A percentile compares a stretch with the other conserved stretches of the same genome.
Evolutionary conservation across 2,888 invertebrate species (phyloP).

Genomic region (Netelia melanura): DNA sequence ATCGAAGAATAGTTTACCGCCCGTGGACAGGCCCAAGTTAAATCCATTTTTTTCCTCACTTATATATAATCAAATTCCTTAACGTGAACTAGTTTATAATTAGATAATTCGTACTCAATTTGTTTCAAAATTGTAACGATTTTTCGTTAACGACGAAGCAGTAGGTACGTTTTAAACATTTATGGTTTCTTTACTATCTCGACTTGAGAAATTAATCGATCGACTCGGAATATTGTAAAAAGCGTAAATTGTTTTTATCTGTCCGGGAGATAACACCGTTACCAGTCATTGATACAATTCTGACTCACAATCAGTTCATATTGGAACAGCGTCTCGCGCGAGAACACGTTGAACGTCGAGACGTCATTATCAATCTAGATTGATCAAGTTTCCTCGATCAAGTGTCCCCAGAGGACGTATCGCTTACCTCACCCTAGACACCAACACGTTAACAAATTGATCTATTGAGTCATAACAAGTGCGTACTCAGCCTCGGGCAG

Average conservation of each 20-base stretch:
- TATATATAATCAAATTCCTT: not conserved
- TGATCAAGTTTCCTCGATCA: slow-evolving; percentile 58
- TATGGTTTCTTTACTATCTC: too few relatives aligned
- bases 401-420: slow-evolving; percentile 63
- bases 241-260: too few relatives aligned
- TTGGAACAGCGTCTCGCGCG: not conserved
- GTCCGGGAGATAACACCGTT: too few relatives aligned
- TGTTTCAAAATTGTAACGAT: too few relatives aligned
- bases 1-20: slow-evolving; percentile 46
- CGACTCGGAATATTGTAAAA: too few relatives aligned
- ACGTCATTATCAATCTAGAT: slow-evolving; percentile 64
- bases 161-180: too few relatives aligned
- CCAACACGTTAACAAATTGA: slow-evolving; percentile 62
- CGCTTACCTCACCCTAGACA: slow-evolving; percentile 60
- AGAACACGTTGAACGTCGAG: slow-evolving; percentile 38
- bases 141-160: too few relatives aligned
- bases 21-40: not conserved
- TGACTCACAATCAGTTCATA: too few relatives aligned
- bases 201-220: too few relatives aligned
- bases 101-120: too few relatives aligned
- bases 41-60: not conserved
- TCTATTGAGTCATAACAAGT: slow-evolving; percentile 69
- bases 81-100: too few relatives aligned
- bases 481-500: slow-evolving; percentile 61
- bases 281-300: too few relatives aligned